Percentiles rank a stretch among this genome's conserved stretches.
Conservation (phyloP, 1,140 invertebrate genomes). For the Agraylea sexmaculata region DNA sequence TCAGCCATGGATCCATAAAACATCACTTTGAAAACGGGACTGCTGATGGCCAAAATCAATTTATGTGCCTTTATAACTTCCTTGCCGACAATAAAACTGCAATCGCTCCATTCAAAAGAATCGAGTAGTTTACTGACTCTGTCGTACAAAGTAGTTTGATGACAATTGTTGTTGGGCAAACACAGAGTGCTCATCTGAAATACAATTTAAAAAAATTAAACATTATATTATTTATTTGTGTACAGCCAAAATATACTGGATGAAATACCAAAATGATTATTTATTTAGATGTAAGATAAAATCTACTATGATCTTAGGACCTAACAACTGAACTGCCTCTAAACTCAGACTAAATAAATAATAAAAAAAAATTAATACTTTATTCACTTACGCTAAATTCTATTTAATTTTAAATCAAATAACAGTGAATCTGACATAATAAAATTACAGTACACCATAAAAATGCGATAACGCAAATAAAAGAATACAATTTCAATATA, state of each 20-base stretch:
- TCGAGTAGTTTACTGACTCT: conserved; percentile 35
- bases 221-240: background rate
- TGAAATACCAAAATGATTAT: background rate
- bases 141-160: conserved; percentile 27
- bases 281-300: background rate
- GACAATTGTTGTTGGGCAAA: conserved; percentile 8
- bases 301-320: background rate
- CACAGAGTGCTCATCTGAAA: conserved; percentile 19
- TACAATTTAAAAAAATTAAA: conserved; percentile 1
- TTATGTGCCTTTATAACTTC: conserved; percentile 50
- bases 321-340: background rate
- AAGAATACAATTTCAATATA: too few species aligned
- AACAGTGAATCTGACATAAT: too few species aligned
- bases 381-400: background rate
- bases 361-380: background rate
- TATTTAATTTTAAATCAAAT: too few species aligned
- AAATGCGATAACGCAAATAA: too few species aligned
- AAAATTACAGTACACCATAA: too few species aligned
- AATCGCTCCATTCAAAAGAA: conserved; percentile 41
- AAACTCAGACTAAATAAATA: background rate
- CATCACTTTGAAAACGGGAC: conserved; percentile 69
- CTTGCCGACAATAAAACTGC: conserved; percentile 38
- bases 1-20: conserved; percentile 52
- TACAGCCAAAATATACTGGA: background rate
- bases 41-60: conserved; percentile 51